Conservation (phyloP, 2,113 vertebrate genomes). For the Conger conger region DNA sequence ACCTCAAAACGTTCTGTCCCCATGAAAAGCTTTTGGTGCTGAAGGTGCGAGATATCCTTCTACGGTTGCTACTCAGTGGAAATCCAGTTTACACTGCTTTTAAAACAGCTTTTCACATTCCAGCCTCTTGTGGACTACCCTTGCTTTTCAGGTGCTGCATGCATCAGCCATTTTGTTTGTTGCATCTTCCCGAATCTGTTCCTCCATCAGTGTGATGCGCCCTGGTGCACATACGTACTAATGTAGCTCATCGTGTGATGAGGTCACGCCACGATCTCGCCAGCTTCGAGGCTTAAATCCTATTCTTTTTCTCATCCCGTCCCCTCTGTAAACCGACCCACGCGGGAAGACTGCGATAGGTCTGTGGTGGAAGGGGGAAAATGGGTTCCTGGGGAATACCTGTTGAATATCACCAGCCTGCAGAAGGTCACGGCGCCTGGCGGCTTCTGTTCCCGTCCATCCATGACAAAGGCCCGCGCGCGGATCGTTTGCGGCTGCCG, state of each 20-base stretch:
- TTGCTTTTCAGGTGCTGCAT: not conserved
- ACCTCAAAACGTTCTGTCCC: not conserved
- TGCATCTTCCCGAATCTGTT: not conserved
- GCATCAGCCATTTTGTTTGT: not conserved
- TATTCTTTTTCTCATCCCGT: not conserved
- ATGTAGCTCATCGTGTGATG: not conserved
- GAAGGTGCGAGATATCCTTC: no score
- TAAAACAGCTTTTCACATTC: not conserved
- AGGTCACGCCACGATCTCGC: not conserved
- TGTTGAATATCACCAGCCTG: not conserved
- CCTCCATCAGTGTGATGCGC: not conserved
- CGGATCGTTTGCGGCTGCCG: not conserved
- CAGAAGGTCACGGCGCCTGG: not conserved
- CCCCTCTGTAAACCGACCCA: not conserved
- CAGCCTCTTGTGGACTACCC: not conserved
- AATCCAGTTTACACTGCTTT: not conserved
- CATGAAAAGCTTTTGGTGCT: not conserved
- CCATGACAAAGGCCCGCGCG: conserved; percentile 6
- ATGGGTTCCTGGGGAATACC: conserved; percentile 3
- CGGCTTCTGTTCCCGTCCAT: not conserved
- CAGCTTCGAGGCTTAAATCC: not conserved
- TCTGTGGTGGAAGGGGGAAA: not conserved
- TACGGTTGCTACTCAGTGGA: not conserved
- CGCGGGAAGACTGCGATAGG: not conserved
- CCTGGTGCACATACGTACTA: not conserved